phyloP scores from a whole-genome alignment of 2,888 invertebrate genomes.

The Ecdyonurus torrentis region DNA sequence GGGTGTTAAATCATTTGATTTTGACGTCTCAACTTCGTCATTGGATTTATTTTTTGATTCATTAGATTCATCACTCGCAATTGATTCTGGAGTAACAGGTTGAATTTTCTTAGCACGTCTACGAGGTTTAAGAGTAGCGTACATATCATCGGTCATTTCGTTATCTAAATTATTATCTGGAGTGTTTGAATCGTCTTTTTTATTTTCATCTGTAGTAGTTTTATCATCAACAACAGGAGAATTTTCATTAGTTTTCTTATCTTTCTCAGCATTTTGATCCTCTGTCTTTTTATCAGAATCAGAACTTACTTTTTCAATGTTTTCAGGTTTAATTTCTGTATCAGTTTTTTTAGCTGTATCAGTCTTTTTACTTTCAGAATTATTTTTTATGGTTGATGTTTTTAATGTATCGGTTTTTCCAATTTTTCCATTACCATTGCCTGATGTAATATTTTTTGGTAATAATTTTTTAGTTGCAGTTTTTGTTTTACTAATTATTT shows the following conservation, averaged over 20 bases:
- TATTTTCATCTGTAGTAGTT: slow-evolving; percentile 14
- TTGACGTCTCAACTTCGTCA: not conserved
- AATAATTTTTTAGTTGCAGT: not conserved
- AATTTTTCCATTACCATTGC: too few relatives aligned
- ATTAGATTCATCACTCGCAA: not conserved
- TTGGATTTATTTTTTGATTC: not conserved
- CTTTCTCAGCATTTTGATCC: too few relatives aligned
- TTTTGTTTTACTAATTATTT: slow-evolving; percentile 3
- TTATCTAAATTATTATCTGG: not conserved
- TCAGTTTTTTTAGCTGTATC: too few relatives aligned
- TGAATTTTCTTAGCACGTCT: not conserved
- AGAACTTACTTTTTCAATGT: too few relatives aligned
- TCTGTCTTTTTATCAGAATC: too few relatives aligned
- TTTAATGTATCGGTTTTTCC: not conserved
- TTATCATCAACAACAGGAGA: slow-evolving; percentile 13
- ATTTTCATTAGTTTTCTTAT: too few relatives aligned
- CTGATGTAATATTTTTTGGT: not conserved
- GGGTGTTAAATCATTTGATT: not conserved
- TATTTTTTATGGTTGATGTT: not conserved
- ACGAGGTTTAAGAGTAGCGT: not conserved
- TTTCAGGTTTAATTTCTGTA: too few relatives aligned
- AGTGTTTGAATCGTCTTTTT: slow-evolving; percentile 9
- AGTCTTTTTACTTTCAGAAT: too few relatives aligned
- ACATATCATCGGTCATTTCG: not conserved
- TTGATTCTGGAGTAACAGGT: not conserved